Evolutionary conservation across 2,888 invertebrate genomes (phyloP).

Genomic region (Pollenia labialis): DNA sequence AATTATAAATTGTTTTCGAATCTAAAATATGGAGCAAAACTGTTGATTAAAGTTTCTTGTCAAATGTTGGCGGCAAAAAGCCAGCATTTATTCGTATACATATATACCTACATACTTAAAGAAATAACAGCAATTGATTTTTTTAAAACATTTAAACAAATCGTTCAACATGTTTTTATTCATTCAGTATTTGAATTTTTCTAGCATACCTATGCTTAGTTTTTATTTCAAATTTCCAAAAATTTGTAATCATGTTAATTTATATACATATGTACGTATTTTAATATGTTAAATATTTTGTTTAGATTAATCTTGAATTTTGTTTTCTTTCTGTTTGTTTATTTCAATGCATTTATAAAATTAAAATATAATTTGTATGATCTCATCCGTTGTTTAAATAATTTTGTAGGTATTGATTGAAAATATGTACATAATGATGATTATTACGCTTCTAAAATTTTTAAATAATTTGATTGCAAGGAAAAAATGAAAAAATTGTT

Average conservation of each 20-base stretch:
- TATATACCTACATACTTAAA: too few relatives aligned
- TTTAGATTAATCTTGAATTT: conserved; percentile 48
- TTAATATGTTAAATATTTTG: conserved; percentile 30
- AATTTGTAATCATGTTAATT: neutral
- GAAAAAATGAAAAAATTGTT: too few relatives aligned
- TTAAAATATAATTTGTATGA: conserved; percentile 64
- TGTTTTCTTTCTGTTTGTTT: neutral
- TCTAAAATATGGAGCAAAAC: neutral
- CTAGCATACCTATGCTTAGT: conserved; percentile 26
- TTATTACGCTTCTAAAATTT: neutral
- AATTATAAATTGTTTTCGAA: neutral
- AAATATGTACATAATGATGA: conserved; percentile 18
- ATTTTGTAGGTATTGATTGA: conserved; percentile 29
- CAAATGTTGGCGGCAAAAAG: neutral
- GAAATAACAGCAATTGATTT: conserved; percentile 2
- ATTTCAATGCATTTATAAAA: conserved; percentile 53
- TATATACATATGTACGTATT: neutral
- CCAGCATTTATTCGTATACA: too few relatives aligned
- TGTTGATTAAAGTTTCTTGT: neutral
- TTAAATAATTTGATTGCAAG: neutral
- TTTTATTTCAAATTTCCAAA: conserved; percentile 17
- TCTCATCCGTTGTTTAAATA: conserved; percentile 57
- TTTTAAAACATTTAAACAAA: neutral
- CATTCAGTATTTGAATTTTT: conserved; percentile 12
- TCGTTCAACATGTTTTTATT: neutral